Evolutionary conservation across 2,888 invertebrate species (phyloP).

Genomic region (Apamea crenata): DNA sequence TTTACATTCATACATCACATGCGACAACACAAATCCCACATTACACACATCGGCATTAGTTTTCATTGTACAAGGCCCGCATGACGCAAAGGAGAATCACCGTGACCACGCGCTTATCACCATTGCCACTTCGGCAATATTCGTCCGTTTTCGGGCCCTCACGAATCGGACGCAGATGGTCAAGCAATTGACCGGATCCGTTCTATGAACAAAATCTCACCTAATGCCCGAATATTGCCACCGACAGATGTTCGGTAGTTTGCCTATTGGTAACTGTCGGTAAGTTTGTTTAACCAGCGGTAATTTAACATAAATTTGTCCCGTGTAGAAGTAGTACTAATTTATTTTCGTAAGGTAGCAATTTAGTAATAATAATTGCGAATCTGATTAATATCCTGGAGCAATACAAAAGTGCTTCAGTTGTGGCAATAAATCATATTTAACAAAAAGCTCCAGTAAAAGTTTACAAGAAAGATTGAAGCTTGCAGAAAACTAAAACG

Average conservation of each 20-base stretch:
- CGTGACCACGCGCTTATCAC: slow-evolving; percentile 77
- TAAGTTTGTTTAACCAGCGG: slow-evolving; percentile 62
- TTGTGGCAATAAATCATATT: slow-evolving; percentile 24
- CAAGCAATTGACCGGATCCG: slow-evolving; percentile 84
- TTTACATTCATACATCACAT: slow-evolving; percentile 48
- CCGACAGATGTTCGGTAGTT: slow-evolving; percentile 78
- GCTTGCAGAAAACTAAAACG: slow-evolving; percentile 38
- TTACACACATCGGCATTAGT: slow-evolving; percentile 57
- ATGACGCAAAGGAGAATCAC: slow-evolving; percentile 69
- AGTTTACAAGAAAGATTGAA: slow-evolving; percentile 46
- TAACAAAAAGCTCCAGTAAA: slow-evolving; percentile 11
- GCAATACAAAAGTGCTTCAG: neutral
- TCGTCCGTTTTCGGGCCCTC: slow-evolving; percentile 60
- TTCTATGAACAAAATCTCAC: slow-evolving; percentile 81
- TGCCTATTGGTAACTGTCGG: slow-evolving; percentile 49
- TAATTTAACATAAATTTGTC: slow-evolving; percentile 31
- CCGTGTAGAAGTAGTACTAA: neutral
- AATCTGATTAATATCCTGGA: neutral
- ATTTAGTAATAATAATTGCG: neutral
- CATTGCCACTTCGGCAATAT: slow-evolving; percentile 60
- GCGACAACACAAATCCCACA: slow-evolving; percentile 57
- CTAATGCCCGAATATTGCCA: slow-evolving; percentile 80
- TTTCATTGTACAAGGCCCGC: slow-evolving; percentile 53
- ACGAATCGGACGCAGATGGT: slow-evolving; percentile 83
- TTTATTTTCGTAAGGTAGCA: neutral